Base-by-base conservation (phyloP, 2,797 vertebrate species). In the Bucorvus abyssinicus region DNA sequence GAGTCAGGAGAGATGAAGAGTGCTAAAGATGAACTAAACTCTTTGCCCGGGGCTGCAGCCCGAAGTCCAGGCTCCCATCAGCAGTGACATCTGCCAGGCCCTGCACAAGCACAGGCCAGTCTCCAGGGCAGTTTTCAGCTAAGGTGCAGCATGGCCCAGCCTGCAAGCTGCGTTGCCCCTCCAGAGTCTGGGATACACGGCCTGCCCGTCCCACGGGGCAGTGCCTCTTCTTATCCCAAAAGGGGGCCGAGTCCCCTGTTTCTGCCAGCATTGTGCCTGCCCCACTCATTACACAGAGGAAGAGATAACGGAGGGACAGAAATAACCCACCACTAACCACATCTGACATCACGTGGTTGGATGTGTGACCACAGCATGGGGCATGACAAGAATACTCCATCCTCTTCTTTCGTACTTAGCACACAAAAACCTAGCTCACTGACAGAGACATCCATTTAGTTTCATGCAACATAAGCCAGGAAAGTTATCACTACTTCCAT, bases 391-490 rank as follows among this genome's bases (percentile, higher is more conserved):
- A 90, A 90, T 17, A 74, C 14, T 55, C 34, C 20, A 7, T 52
- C 21, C 36, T 86, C 29, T 61, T 80, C 21, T 81, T 88, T 84
- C 45, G n/a, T 73, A 94, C 42, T 57, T 68, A 45, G 26, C 73
- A 75, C 42, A 29, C 32, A 40, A 93, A 92, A 90, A n/a, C 3
- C 26, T 57, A 44, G 32, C 45, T 49, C 61, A 36, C 29, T 81
- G 75, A 68, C 14, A 63, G 14, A 91, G 42, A 57, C 87, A 93
- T 95, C 92, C 93, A 93, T 91, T 93, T 89, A 7, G 29, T 82
- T 91, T 87, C 81, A 82, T 70, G 89, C 82, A 89, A 85, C 53
- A 23, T 64, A 74, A 90, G 78, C 90, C 70, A 90, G 59, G 38
- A 69, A 94, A 88, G 63, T 87, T 88, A 93, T 75, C 55, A 45